phyloP scores from a whole-genome alignment of 2,888 invertebrate species.

The Drosophila picticornis region DNA sequence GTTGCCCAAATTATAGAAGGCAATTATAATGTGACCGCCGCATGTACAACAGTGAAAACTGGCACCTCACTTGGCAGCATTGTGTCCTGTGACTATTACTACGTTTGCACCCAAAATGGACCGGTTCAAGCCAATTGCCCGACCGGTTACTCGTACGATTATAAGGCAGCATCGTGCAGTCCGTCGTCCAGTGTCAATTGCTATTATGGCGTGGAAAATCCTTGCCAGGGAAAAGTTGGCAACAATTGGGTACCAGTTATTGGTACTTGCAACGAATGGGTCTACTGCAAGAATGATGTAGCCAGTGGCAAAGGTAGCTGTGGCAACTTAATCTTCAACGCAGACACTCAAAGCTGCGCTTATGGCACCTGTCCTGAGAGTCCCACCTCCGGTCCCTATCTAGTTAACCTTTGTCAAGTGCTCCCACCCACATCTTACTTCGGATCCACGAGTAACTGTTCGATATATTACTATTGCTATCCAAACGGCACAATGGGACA shows the following conservation, averaged over 20 bases:
- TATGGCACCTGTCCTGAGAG: conserved; percentile 38
- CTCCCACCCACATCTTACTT: conserved; percentile 46
- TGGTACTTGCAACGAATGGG: conserved; percentile 34
- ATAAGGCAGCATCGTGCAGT: conserved; percentile 11
- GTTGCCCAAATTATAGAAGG: conserved; percentile 48
- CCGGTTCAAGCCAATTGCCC: conserved; percentile 35
- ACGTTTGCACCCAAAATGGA: conserved; percentile 39
- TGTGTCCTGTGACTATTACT: conserved; percentile 54
- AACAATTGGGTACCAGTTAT: conserved; percentile 44
- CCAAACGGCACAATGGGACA: accelerated
- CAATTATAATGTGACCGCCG: conserved; percentile 62
- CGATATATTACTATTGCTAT: conserved; percentile 37
- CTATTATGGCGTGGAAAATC: conserved; percentile 47
- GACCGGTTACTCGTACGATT: conserved; percentile 39
- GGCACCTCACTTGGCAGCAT: conserved; percentile 59
- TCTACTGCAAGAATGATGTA: conserved; percentile 23
- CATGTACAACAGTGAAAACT: conserved; percentile 39
- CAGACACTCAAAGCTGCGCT: background rate
- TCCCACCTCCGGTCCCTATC: background rate
- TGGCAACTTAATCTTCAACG: conserved; percentile 3
- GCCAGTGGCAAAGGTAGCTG: conserved; percentile 22
- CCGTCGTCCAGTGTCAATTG: conserved; percentile 40
- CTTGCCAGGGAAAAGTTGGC: conserved; percentile 28
- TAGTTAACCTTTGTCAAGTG: conserved; percentile 32
- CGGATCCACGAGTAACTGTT: conserved; percentile 23